Conservation (phyloP, 2,888 invertebrate genomes). For the Meloe dianella region DNA sequence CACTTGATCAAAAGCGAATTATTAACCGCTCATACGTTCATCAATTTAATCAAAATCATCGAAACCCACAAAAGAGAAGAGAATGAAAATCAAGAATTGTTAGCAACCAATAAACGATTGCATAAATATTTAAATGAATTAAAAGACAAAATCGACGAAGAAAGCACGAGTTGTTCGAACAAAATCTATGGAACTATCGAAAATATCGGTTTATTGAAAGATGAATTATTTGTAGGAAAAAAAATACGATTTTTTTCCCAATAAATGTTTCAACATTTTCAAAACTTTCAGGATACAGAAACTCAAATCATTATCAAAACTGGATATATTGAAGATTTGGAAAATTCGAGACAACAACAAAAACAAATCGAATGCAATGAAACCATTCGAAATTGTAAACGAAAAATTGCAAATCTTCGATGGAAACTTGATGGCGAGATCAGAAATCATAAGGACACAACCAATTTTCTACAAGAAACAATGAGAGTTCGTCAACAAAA, state of each 20-base stretch:
- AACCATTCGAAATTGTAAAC: background rate
- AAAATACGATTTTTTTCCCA: too few species aligned
- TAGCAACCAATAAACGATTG: background rate
- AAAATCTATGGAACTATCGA: background rate
- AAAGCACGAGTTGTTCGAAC: background rate
- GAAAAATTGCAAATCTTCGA: background rate
- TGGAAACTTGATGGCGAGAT: background rate
- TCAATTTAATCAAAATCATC: background rate
- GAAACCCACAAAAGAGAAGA: background rate
- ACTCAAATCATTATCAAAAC: background rate
- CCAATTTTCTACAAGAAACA: slow-evolving; percentile 48
- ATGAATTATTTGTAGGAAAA: slow-evolving; percentile 6
- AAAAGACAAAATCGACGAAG: background rate
- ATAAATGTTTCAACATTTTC: too few species aligned
- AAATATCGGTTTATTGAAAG: slow-evolving; percentile 1
- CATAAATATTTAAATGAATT: background rate
- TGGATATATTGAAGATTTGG: background rate
- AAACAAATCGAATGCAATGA: background rate
- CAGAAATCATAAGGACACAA: background rate
- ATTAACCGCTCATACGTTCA: background rate
- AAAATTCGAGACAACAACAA: background rate
- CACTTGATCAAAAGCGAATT: background rate
- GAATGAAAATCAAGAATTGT: background rate
- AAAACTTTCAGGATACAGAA: slow-evolving; percentile 6
- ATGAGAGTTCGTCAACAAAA: slow-evolving; percentile 37